Evolutionary conservation across 2,888 invertebrate species (phyloP).

Genomic region (Drosophila cognata): DNA sequence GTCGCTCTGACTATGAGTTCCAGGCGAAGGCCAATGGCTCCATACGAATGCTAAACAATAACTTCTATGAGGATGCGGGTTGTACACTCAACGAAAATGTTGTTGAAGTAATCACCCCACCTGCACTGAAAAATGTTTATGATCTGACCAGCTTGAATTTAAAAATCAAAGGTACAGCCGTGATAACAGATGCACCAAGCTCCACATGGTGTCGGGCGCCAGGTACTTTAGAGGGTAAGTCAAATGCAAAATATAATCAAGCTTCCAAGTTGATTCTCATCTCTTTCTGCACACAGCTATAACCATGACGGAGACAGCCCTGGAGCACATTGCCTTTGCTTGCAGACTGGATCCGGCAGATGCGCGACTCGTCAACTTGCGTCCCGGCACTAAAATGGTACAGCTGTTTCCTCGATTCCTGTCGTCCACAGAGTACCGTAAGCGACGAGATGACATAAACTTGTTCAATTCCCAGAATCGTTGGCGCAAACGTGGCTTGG

Average conservation of each 20-base stretch:
- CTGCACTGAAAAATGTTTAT: slow-evolving; percentile 87
- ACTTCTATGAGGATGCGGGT: slow-evolving; percentile 87
- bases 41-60: slow-evolving; percentile 88
- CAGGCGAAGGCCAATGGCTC: slow-evolving; percentile 88
- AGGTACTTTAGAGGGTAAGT: slow-evolving; percentile 86
- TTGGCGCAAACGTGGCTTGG: slow-evolving; percentile 92
- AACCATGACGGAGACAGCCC: slow-evolving; percentile 87
- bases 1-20: slow-evolving; percentile 88
- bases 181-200: slow-evolving; percentile 88
- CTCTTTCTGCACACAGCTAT: slow-evolving; percentile 72
- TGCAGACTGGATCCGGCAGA: slow-evolving; percentile 87
- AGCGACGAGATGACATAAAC: slow-evolving; percentile 86
- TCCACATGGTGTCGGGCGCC: slow-evolving; percentile 90
- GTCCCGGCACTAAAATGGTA: slow-evolving; percentile 81
- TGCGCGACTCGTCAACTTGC: slow-evolving; percentile 87
- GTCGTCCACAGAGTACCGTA: slow-evolving; percentile 86
- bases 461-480: slow-evolving; percentile 89
- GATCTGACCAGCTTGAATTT: slow-evolving; percentile 87
- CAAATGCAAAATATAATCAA: neutral
- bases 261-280: neutral
- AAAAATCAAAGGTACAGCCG: slow-evolving; percentile 88
- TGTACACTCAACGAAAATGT: slow-evolving; percentile 86
- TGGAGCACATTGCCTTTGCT: slow-evolving; percentile 88
- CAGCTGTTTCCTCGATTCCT: slow-evolving; percentile 86
- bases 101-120: slow-evolving; percentile 70